A percentile compares a stretch with the other conserved stretches of the same genome.
These are phyloP conservation scores for Penaeus japonicus DNA, from an alignment of 1,140 invertebrate genomes.

Conservation along the genomic window DNA sequence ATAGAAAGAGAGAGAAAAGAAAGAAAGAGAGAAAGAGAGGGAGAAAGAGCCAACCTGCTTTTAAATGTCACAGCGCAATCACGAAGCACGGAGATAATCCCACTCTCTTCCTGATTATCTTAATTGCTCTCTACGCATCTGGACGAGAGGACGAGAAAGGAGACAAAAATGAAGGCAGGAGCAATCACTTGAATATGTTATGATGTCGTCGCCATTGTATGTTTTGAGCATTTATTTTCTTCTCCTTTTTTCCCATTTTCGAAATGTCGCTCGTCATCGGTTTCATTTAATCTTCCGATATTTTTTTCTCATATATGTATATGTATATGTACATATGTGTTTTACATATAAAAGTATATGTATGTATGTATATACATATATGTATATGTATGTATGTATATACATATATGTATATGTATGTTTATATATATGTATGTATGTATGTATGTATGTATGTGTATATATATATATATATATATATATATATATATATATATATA, in stretches of 20 bases:
- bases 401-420: too few species aligned
- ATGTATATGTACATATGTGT: too few species aligned
- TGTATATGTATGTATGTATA: too few species aligned
- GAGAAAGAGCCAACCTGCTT: not conserved
- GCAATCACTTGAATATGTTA: too few species aligned
- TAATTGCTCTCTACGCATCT: not conserved
- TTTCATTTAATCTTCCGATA: too few species aligned
- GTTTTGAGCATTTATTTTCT: too few species aligned
- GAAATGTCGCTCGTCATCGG: too few species aligned
- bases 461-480: not conserved
- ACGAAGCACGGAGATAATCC: not conserved
- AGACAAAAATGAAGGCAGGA: too few species aligned
- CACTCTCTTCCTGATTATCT: not conserved
- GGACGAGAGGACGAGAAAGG: not conserved
- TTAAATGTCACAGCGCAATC: not conserved
- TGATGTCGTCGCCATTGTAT: too few species aligned
- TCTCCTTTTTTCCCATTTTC: not conserved
- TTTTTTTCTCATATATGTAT: too few species aligned
- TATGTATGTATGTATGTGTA: not conserved
- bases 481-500: not conserved
- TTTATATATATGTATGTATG: not conserved
- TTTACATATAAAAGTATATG: too few species aligned
- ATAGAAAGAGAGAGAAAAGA: not conserved
- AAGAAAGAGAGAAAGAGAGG: constrained; percentile 4
- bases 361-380: too few species aligned